A percentile compares a stretch with the other conserved stretches of the same genome.
Evolutionary conservation across 2,888 invertebrate species (phyloP).

Genomic region (Andricus quercusramuli): DNA sequence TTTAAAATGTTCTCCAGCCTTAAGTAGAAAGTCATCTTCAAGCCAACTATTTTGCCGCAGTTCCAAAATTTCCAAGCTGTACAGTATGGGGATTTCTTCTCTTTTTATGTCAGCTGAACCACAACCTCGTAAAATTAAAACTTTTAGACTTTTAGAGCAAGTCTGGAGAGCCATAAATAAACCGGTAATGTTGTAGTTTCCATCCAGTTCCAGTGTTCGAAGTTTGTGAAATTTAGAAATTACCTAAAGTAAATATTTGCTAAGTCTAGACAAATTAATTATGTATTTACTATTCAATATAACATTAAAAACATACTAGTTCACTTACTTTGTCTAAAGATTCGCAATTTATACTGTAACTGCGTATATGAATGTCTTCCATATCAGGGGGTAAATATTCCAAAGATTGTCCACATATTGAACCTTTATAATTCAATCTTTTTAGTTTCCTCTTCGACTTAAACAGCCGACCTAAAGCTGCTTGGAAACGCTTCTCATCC

Average conservation of each 20-base stretch:
- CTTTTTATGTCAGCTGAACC: not conserved
- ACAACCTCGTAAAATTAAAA: not conserved
- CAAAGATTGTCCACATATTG: not conserved
- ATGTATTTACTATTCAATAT: too few relatives aligned
- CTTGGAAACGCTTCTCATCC: not conserved
- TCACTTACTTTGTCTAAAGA: not conserved
- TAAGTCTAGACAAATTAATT: not conserved
- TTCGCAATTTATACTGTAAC: not conserved
- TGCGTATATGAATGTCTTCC: not conserved
- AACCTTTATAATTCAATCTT: conserved; percentile 7
- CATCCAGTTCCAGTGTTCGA: not conserved
- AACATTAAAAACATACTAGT: too few relatives aligned
- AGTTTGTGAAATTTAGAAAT: conserved; percentile 7
- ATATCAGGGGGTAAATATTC: not conserved
- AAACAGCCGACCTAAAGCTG: not conserved
- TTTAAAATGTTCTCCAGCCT: not conserved
- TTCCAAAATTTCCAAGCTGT: not conserved
- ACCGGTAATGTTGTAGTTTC: not conserved
- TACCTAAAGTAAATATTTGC: not conserved
- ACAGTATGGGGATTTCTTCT: not conserved
- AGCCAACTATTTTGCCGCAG: not conserved
- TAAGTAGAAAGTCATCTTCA: not conserved
- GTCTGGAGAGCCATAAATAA: not conserved
- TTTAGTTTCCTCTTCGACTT: not conserved
- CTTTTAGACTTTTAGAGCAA: not conserved